phyloP scores from a whole-genome alignment of 2,113 vertebrate species.

The Sylvietta virens region DNA sequence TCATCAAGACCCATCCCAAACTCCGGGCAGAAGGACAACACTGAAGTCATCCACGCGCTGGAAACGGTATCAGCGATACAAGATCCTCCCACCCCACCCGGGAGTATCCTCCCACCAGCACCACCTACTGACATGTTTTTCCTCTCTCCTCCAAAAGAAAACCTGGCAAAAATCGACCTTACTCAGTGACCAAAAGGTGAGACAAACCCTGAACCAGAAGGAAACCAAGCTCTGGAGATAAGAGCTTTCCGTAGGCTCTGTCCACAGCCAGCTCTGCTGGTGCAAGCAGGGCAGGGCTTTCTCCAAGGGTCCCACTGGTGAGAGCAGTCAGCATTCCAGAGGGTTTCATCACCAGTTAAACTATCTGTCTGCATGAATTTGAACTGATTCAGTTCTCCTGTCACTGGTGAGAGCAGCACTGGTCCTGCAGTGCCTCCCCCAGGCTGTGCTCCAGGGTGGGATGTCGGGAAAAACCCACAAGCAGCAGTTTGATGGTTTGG shows the following conservation, averaged over 20 bases:
- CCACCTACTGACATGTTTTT: background rate
- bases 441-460: background rate
- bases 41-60: background rate
- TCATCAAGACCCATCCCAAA: slow-evolving; percentile 43
- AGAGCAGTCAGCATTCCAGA: background rate
- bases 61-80: background rate
- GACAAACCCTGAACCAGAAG: slow-evolving; percentile 31
- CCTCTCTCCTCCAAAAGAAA: background rate
- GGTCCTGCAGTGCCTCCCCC: background rate
- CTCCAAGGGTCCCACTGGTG: background rate
- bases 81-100: background rate
- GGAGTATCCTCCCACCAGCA: slow-evolving; percentile 20
- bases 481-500: background rate
- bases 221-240: slow-evolving; percentile 31
- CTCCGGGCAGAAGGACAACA: background rate
- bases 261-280: background rate
- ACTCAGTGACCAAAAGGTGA: slow-evolving; percentile 30
- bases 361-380: background rate
- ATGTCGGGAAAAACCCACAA: background rate
- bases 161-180: background rate
- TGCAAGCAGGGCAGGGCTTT: background rate
- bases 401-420: background rate
- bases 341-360: background rate
- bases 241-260: background rate
- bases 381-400: background rate